These are phyloP conservation scores for Sphaeridia pumilis DNA, from an alignment of 2,888 invertebrate genomes.

Conservation along the genomic window DNA sequence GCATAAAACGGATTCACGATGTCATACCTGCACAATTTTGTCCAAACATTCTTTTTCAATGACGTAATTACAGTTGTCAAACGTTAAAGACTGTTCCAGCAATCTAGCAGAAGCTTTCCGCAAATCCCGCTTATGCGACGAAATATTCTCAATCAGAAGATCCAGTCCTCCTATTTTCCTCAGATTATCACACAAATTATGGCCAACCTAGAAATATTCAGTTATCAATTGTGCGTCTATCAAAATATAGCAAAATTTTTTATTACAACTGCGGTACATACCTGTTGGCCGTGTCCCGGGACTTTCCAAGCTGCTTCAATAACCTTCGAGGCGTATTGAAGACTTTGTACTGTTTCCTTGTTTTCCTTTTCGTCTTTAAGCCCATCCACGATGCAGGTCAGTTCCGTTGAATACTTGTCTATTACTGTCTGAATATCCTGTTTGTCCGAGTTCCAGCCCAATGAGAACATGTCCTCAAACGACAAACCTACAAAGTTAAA, in stretches of 20 bases:
- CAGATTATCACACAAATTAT: constrained; percentile 62
- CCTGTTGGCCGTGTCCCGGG: constrained; percentile 80
- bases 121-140: constrained; percentile 58
- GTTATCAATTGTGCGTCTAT: too few species aligned
- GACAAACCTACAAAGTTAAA: too few species aligned
- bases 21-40: constrained; percentile 52
- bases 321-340: constrained; percentile 46
- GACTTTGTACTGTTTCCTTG: constrained; percentile 31
- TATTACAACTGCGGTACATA: too few species aligned
- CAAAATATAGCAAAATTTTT: too few species aligned
- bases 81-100: constrained; percentile 86
- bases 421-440: constrained; percentile 72
- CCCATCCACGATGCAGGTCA: constrained; percentile 62
- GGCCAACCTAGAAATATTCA: constrained; percentile 60
- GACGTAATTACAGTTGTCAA: constrained; percentile 85
- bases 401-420: constrained; percentile 62
- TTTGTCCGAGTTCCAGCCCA: constrained; percentile 59
- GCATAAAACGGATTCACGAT: too few species aligned
- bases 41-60: constrained; percentile 65
- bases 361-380: constrained; percentile 49
- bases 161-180: constrained; percentile 79
- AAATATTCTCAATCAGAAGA: constrained; percentile 74
- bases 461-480: constrained; percentile 65
- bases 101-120: constrained; percentile 80
- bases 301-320: constrained; percentile 90